A percentile compares a stretch with the other conserved stretches of the same genome.
Evolutionary conservation across 2,113 vertebrate genomes (phyloP).

Genomic region (Microcebus jonahi): DNA sequence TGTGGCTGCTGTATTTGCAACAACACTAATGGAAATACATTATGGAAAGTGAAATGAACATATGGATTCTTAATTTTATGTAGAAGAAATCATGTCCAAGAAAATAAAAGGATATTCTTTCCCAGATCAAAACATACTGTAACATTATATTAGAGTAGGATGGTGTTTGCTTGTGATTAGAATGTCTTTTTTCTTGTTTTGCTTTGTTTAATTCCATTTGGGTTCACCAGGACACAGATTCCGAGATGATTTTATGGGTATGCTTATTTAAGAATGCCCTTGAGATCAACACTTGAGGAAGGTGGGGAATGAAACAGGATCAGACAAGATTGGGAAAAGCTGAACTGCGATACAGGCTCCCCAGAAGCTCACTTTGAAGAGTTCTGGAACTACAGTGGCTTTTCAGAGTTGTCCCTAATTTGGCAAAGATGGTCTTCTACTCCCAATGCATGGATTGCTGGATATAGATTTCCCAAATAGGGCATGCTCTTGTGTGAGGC

Average conservation of each 20-base stretch:
- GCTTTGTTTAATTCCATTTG: neutral
- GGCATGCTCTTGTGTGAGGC: too few species aligned
- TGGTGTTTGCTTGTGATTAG: neutral
- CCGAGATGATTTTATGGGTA: neutral
- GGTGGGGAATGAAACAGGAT: neutral
- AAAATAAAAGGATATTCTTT: neutral
- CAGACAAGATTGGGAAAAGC: neutral
- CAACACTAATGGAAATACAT: neutral
- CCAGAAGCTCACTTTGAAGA: too few species aligned
- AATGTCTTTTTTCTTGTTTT: neutral
- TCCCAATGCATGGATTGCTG: neutral
- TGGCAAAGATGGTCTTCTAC: neutral
- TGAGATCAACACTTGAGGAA: neutral
- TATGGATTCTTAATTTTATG: neutral
- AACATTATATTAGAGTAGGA: neutral
- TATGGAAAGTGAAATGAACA: neutral
- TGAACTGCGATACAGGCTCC: neutral
- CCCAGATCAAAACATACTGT: neutral
- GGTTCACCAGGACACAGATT: neutral
- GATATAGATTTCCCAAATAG: neutral
- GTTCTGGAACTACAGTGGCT: neutral
- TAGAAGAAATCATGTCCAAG: neutral
- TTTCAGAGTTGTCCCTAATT: neutral
- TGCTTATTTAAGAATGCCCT: neutral
- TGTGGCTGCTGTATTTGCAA: neutral